A percentile compares a stretch with the other conserved stretches of the same genome.
These are phyloP conservation scores for Monodelphis domestica DNA, from an alignment of 2,797 vertebrate species.

Conservation along the genomic window DNA sequence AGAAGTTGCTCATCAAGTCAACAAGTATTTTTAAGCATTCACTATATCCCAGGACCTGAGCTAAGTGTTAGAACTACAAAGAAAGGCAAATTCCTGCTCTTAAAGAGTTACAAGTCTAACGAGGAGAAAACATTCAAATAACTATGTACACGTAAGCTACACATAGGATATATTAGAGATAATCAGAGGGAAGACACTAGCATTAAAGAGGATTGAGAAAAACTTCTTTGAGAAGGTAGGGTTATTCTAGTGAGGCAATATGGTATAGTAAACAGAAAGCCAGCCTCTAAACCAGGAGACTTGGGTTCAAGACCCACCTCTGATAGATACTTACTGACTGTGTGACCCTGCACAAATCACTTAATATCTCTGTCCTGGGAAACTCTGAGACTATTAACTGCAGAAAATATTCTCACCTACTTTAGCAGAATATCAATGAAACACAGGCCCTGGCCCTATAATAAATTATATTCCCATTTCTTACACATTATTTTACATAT, in stretches of 20 bases:
- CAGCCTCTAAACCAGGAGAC: neutral
- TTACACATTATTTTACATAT: neutral
- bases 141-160: neutral
- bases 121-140: neutral
- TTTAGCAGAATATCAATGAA: neutral
- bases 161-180: neutral
- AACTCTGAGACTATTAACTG: neutral
- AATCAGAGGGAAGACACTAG: neutral
- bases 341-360: neutral
- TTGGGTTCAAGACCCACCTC: neutral
- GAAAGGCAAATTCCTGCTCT: neutral
- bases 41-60: neutral
- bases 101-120: neutral
- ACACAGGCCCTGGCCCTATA: neutral
- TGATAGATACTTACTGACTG: neutral
- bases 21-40: neutral
- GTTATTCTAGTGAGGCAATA: neutral
- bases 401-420: neutral
- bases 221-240: neutral
- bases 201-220: neutral
- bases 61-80: neutral
- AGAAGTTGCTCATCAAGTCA: neutral
- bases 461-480: neutral
- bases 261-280: neutral
- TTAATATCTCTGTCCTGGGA: neutral